These are phyloP conservation scores for Andrena praecox DNA, from an alignment of 2,888 invertebrate genomes.

Conservation along the genomic window DNA sequence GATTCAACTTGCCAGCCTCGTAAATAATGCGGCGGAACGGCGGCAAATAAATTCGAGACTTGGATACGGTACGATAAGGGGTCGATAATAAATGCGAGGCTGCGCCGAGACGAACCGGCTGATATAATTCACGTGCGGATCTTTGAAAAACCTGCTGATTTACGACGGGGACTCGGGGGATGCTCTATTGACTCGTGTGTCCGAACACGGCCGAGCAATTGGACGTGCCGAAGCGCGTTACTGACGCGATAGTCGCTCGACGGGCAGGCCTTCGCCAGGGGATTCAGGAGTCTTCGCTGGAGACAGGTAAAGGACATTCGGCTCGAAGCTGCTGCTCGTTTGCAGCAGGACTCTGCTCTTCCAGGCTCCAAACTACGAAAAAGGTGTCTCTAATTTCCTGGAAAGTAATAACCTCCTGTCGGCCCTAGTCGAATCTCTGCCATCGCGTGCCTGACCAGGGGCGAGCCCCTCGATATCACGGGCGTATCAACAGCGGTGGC, in stretches of 20 bases:
- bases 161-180: slow-evolving; percentile 13
- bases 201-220: slow-evolving; percentile 13
- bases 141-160: slow-evolving; percentile 49
- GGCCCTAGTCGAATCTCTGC: neutral
- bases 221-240: neutral
- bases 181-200: slow-evolving; percentile 10
- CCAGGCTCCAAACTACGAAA: too few relatives aligned
- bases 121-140: slow-evolving; percentile 53
- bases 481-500: slow-evolving; percentile 24
- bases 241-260: too few relatives aligned
- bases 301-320: too few relatives aligned
- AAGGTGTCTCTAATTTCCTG: neutral
- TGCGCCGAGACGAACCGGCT: slow-evolving; percentile 31
- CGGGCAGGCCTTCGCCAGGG: too few relatives aligned
- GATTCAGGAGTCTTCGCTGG: too few relatives aligned
- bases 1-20: slow-evolving; percentile 55
- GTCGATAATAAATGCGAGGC: slow-evolving; percentile 55
- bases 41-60: slow-evolving; percentile 53
- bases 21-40: slow-evolving; percentile 52
- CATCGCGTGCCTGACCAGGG: neutral
- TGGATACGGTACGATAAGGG: slow-evolving; percentile 54
- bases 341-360: too few relatives aligned
- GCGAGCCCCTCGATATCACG: neutral
- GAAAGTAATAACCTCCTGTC: neutral
- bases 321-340: too few relatives aligned